Evolutionary conservation across 1,140 invertebrate genomes (phyloP).

Genomic region (Coptotermes formosanus): DNA sequence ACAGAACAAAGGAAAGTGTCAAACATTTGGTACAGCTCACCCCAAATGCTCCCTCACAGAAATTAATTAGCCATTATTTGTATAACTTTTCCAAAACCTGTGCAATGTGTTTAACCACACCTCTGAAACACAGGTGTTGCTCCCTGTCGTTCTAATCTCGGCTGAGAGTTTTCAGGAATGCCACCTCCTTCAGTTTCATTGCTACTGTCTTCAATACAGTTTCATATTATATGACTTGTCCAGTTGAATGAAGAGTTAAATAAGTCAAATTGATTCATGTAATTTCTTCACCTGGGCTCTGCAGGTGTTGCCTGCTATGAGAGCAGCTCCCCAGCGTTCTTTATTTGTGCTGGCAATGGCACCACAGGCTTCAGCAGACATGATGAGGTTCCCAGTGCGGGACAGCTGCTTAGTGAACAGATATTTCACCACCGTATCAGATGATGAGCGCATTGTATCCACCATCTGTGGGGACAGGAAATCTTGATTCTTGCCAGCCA

Average conservation of each 20-base stretch:
- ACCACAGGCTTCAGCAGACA: constrained; percentile 33
- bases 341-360: constrained; percentile 52
- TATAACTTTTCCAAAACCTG: no score
- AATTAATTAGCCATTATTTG: no score
- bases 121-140: no score
- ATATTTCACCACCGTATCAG: constrained; percentile 66
- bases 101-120: no score
- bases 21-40: no score
- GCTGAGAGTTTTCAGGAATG: no score
- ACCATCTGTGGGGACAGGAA: constrained; percentile 84
- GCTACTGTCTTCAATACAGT: no score
- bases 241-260: constrained; percentile 28
- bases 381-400: constrained; percentile 75
- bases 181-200: no score
- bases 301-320: neutral
- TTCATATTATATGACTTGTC: neutral
- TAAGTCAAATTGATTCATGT: constrained; percentile 42
- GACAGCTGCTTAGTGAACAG: constrained; percentile 84
- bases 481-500: constrained; percentile 85
- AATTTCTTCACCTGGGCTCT: neutral
- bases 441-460: constrained; percentile 75
- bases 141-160: no score
- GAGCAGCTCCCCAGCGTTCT: constrained; percentile 30
- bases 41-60: no score
- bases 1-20: no score